These are phyloP conservation scores for Bombyx mandarina DNA, from an alignment of 1,140 invertebrate species.

Conservation along the genomic window DNA sequence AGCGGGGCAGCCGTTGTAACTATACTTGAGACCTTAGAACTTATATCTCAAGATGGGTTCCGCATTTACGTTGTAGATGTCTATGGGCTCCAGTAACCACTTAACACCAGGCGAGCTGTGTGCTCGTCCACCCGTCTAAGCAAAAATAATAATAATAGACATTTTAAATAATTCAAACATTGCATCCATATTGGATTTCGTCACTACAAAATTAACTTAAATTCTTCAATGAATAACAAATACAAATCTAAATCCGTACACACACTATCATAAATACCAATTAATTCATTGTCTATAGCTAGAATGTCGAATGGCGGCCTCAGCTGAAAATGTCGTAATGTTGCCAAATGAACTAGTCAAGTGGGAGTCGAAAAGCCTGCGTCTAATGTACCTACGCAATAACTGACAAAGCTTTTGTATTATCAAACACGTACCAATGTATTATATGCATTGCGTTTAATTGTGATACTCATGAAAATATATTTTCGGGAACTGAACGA, in stretches of 20 bases:
- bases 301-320: constrained; percentile 13
- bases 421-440: too few species aligned
- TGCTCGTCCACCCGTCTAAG: too few species aligned
- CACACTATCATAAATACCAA: constrained; percentile 5
- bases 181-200: neutral
- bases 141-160: too few species aligned
- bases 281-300: constrained; percentile 12
- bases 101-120: too few species aligned
- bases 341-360: constrained; percentile 29
- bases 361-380: constrained; percentile 21
- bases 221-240: neutral
- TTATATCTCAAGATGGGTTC: too few species aligned
- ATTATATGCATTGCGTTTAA: too few species aligned
- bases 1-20: too few species aligned
- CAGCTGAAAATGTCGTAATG: constrained; percentile 7
- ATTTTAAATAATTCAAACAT: neutral
- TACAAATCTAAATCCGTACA: neutral
- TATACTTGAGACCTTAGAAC: too few species aligned
- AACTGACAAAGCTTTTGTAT: constrained; percentile 9
- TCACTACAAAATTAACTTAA: neutral
- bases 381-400: constrained; percentile 14
- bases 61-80: too few species aligned
- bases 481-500: too few species aligned
- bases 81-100: too few species aligned
- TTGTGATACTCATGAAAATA: too few species aligned